phyloP scores from a whole-genome alignment of 2,113 vertebrate genomes.

The Junco hyemalis region DNA sequence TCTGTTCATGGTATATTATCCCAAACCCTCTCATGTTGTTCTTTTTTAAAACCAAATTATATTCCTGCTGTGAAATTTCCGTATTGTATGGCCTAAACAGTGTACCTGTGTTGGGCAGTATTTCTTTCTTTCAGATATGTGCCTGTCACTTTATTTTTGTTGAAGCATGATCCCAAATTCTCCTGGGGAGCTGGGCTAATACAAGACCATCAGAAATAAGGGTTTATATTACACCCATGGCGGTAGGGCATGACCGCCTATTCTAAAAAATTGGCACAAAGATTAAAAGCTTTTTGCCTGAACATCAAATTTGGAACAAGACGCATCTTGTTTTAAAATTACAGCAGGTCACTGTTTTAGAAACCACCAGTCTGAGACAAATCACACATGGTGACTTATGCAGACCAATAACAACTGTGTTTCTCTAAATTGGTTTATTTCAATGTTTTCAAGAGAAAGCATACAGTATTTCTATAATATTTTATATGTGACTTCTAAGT shows the following conservation, averaged over 20 bases:
- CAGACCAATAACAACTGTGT: not conserved
- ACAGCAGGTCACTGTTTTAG: not conserved
- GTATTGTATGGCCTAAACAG: not conserved
- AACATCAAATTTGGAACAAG: not conserved
- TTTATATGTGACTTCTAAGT: not conserved
- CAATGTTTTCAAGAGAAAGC: not conserved
- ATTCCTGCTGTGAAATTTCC: not conserved
- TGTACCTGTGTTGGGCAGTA: not conserved
- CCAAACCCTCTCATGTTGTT: not conserved
- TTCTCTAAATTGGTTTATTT: not conserved
- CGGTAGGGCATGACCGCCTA: not conserved
- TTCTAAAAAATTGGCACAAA: not conserved
- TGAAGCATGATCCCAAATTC: not conserved
- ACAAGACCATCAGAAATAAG: not conserved
- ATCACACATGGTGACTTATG: not conserved
- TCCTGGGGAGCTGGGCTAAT: not conserved
- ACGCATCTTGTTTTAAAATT: not conserved
- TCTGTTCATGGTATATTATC: not conserved
- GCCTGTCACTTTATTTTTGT: not conserved
- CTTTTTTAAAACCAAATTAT: not conserved
- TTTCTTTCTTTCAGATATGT: not conserved
- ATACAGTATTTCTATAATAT: not conserved
- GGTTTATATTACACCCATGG: not conserved
- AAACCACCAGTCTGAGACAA: not conserved
- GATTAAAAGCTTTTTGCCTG: not conserved